Base-by-base conservation (phyloP, 35 echinoderm and acorn worm genomes). In the Heliocidaris tuberculata region DNA sequence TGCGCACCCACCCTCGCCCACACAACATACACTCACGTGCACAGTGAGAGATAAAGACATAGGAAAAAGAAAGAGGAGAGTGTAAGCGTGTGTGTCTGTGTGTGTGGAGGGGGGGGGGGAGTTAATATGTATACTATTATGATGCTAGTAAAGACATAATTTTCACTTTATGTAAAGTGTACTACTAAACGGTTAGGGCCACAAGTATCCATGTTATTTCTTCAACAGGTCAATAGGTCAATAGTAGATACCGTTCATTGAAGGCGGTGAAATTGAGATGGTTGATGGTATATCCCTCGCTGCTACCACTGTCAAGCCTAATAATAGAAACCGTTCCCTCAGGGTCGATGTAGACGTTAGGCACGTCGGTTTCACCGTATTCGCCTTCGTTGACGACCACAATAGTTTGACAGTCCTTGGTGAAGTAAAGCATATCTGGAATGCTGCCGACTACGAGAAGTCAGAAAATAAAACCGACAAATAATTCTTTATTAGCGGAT, bases 261-360 rank as follows among this genome's bases (percentile, higher is more conserved):
- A 97, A 97, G 27, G 65, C 7, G 9, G 86, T 96, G 85, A 97
- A 97, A 86, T 96, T 93, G 30, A 97, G 54, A 30, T 94, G 85
- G 48, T 70, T 92, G 93, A 94, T 86, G 13, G 47, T 94, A 30
- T 61, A 96, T 21, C 93, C 93, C 7, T 88, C 88, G 59, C 85
- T 90, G 50, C 65, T 94, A 27, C 61, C 59, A 10, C 88, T 49
- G 8, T 95, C 94, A 7, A 97, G 86, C 49, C 88, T 35, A 50
- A 94, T 93, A 31, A 96, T 94, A 27, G 96, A 78, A 2, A 96
- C 88, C 50, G 71, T 48, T 13, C 60, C 59, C 6, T 94, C 93
- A 30, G 93, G 93, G 31, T 85, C 59, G 16, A 94, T 48, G 93
- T 31, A 94, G 31, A 30, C 59, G 60, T 31, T 60, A 48, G 30